Evolutionary conservation across 2,797 vertebrate genomes (phyloP).

Genomic region (Artibeus lituratus): DNA sequence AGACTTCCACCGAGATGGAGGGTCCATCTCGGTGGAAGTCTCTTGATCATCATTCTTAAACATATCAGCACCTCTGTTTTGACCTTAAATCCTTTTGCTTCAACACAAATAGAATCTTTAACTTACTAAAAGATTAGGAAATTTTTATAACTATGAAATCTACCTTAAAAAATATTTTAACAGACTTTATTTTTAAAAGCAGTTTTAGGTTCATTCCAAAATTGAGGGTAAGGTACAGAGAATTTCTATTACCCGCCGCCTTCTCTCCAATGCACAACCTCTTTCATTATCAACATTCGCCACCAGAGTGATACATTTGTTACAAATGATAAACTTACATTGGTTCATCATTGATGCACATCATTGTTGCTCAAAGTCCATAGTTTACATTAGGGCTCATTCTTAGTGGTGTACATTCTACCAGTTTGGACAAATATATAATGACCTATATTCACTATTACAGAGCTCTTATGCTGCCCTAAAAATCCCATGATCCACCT

Average conservation of each 20-base stretch:
- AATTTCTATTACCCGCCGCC: not conserved
- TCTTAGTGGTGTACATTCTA: not conserved
- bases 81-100: not conserved
- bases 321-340: not conserved
- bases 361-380: not conserved
- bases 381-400: not conserved
- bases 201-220: not conserved
- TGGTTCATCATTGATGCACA: not conserved
- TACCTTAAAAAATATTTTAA: not conserved
- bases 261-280: not conserved
- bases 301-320: not conserved
- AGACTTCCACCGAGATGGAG: too few relatives aligned
- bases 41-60: not conserved
- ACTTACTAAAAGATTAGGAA: not conserved
- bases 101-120: not conserved
- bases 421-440: not conserved
- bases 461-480: not conserved
- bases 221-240: not conserved
- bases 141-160: not conserved
- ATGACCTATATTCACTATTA: not conserved
- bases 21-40: too few relatives aligned
- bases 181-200: not conserved
- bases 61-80: not conserved
- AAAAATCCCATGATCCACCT: not conserved
- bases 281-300: not conserved